Conservation (phyloP, 2,113 vertebrate species). For the Oceanites oceanicus region DNA sequence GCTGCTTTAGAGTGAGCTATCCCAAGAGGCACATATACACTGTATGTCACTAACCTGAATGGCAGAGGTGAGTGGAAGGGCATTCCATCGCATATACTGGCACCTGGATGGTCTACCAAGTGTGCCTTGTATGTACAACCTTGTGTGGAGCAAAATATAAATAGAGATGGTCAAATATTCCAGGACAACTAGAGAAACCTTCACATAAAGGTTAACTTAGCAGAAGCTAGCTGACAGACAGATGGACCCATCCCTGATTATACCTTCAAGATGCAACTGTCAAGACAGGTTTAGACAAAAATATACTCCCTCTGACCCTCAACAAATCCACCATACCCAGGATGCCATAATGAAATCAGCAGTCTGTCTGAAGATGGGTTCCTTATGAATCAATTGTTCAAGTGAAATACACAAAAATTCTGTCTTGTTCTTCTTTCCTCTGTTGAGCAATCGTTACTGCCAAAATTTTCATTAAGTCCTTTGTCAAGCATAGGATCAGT, state of each 20-base stretch:
- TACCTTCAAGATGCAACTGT: background rate
- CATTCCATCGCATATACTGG: background rate
- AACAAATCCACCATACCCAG: background rate
- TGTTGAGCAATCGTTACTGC: background rate
- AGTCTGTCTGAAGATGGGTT: background rate
- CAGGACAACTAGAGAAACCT: background rate
- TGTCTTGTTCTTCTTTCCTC: background rate
- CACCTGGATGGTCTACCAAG: background rate
- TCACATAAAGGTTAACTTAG: background rate
- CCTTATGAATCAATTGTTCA: background rate
- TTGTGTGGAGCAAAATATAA: background rate
- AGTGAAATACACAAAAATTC: background rate
- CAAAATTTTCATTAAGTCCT: background rate
- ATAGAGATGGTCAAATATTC: background rate
- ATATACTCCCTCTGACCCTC: background rate
- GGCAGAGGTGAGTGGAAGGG: background rate
- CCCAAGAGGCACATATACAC: background rate
- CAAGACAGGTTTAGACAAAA: background rate
- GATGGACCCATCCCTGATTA: background rate
- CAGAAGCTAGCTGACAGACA: background rate
- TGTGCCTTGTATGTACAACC: background rate
- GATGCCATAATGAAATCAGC: background rate
- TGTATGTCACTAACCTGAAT: background rate
- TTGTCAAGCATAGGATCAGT: background rate
- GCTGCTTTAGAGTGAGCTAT: background rate